Evolutionary conservation across 2,113 vertebrate genomes (phyloP), one percentile per base, ranked within the genome.

Genomic region (Martes martes): DNA sequence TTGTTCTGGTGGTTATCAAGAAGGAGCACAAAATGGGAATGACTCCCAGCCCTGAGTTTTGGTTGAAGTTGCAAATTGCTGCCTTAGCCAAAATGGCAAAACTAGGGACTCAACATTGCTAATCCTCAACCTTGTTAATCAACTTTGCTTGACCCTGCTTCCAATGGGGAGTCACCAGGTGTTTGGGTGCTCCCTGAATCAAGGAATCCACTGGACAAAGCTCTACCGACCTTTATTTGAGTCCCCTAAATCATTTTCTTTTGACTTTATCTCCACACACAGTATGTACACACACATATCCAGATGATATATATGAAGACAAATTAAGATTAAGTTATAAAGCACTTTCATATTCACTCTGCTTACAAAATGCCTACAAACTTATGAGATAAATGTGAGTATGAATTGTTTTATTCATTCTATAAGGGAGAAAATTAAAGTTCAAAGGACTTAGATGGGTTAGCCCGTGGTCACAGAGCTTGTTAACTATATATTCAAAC

Each of bases 261-360:
- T 67, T 73, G n/a, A 67, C 4, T 92, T 19, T 52, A 15, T 42
- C 57, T 86, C 19, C 28, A 21, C 4, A 45, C 31, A 55, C n/a
- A 42, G 23, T 65, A 15, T 28, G 7, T 31, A 47, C 59, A 23
- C 59, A 23, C 16, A 65, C 9, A 81, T 74, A 81, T 39, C 82
- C 33, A 47, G 39, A 45, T 26, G 18, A 24, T 63, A 1, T 10
- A 0, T 78, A 24, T 7, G 1, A 73, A 50, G 24, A 42, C 4
- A 74, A 82, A 61, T 90, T 92, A 86, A 89, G 31, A 42, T 93
- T 26, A 65, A 65, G 28, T 67, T 81, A 81, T 50, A 81, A 90
- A 93, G 4, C 47, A 91, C 33, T 89, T 79, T 85, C 73, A 76
- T 39, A 71, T 59, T 78, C 23, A 45, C 21, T 78, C 15, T 55